phyloP scores from a whole-genome alignment of 92 coral and sea anemone species.

The Pocillopora meandrina region DNA sequence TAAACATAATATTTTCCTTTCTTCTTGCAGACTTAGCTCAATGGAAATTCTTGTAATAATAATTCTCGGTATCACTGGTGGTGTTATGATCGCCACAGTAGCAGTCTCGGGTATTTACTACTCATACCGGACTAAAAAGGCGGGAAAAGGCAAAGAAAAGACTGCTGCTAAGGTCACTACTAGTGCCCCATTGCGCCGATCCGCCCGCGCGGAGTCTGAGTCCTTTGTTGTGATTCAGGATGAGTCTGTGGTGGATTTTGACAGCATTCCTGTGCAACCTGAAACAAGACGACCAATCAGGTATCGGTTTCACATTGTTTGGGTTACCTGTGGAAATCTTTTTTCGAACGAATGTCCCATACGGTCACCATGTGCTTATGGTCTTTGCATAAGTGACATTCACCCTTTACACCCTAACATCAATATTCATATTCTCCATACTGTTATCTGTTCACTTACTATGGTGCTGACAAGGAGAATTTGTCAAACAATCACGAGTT shows the following conservation, averaged over 20 bases:
- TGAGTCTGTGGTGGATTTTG: constrained; percentile 69
- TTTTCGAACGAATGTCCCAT: no score
- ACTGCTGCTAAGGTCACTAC: constrained; percentile 41
- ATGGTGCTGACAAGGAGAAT: no score
- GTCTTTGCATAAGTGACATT: no score
- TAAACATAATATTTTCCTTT: background rate
- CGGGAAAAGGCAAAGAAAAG: constrained; percentile 20
- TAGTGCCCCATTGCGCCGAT: constrained; percentile 35
- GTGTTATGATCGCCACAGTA: constrained; percentile 75
- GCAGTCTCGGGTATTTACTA: constrained; percentile 86
- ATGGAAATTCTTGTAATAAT: constrained; percentile 79
- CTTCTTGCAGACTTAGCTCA: constrained; percentile 12
- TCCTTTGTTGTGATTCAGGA: constrained; percentile 73
- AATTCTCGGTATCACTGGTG: constrained; percentile 73
- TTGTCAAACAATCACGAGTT: no score
- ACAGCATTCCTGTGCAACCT: constrained; percentile 90
- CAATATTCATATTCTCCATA: no score
- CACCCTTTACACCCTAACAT: no score
- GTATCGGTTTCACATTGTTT: background rate
- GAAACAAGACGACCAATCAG: constrained; percentile 79
- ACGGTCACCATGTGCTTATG: no score
- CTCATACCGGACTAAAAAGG: constrained; percentile 68
- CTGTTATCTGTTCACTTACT: no score
- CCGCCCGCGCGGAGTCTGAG: constrained; percentile 43
- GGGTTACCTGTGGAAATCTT: no score